Evolutionary conservation across 2,797 vertebrate species (phyloP), one percentile per base, ranked within the genome.

Genomic region (Falco naumanni): DNA sequence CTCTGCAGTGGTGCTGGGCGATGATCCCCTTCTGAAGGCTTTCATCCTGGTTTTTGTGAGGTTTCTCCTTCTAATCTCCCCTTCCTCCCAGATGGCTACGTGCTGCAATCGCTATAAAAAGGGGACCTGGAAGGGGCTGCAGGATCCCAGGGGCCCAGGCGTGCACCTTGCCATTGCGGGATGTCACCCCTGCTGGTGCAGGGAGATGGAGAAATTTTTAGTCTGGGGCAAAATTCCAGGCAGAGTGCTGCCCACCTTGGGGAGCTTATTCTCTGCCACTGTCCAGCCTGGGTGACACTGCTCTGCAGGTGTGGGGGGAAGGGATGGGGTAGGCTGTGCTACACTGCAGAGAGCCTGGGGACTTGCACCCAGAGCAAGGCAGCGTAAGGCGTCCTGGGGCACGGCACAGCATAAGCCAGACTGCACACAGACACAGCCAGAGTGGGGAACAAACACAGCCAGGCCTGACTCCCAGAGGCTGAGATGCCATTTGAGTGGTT

Each of bases 371-470:
- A 6, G 56, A 66, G 70, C 59, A 22, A 59, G 22, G 33, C 60
- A 50, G 57, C 14, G 5, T 0, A 9, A 31, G 13, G 18, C 33
- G 59, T 66, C 70, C 31, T 28, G 7, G 16, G 26, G 34, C 48
- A 71, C 25, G 54, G 50, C 15, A n/a, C 0, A 50, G 66, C 63
- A 13, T 0, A 0, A 60, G 50, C 14, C 41, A 72, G 72, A 48
- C n/a, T n/a, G 50, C 50, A 43, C 43, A 29, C 13, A 56, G 41
- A 33, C 13, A 43, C 24, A 39, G 41, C 45, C 43, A 69, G 41
- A 68, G 29, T 10, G 29, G 39, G 21, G 48, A 76, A 37, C 12
- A 65, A 64, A 64, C 20, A 22, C 15, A 31, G 28, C 28, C 66
- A 50, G 57, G 48, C 6, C 59, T 16, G 45, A 41, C 33, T 71